phyloP scores from a whole-genome alignment of 2,113 vertebrate genomes.

The Phyllopteryx taeniolatus region DNA sequence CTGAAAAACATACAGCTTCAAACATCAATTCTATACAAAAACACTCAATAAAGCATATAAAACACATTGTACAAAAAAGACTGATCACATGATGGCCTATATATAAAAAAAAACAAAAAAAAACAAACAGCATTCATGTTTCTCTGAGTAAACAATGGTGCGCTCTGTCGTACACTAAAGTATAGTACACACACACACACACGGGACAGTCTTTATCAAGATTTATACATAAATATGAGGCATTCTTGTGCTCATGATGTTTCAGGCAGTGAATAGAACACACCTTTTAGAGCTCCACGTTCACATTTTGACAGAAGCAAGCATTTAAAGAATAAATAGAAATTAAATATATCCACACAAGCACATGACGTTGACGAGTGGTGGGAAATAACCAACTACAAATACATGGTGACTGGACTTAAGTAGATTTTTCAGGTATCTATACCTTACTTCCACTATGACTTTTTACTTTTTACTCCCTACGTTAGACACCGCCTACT shows the following conservation, averaged over 20 bases:
- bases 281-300: background rate
- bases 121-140: conserved; percentile 13
- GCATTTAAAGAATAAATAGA: conserved; percentile 20
- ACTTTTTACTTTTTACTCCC: no score
- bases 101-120: conserved; percentile 29
- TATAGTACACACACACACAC: background rate
- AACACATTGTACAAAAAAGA: conserved; percentile 47
- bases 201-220: conserved; percentile 16
- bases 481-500: no score
- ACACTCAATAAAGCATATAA: conserved; percentile 46
- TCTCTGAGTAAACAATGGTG: background rate
- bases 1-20: conserved; percentile 13
- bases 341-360: conserved; percentile 32
- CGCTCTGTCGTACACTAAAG: background rate
- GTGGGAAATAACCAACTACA: background rate
- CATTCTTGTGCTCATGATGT: conserved; percentile 27
- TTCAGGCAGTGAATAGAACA: conserved; percentile 22
- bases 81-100: conserved; percentile 21
- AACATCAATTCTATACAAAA: conserved; percentile 50
- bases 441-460: no score
- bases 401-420: background rate
- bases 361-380: background rate
- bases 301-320: conserved; percentile 9
- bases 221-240: conserved; percentile 35
- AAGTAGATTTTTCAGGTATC: no score